Base-by-base conservation (phyloP, 1,140 invertebrate genomes). In the Aphis gossypii region DNA sequence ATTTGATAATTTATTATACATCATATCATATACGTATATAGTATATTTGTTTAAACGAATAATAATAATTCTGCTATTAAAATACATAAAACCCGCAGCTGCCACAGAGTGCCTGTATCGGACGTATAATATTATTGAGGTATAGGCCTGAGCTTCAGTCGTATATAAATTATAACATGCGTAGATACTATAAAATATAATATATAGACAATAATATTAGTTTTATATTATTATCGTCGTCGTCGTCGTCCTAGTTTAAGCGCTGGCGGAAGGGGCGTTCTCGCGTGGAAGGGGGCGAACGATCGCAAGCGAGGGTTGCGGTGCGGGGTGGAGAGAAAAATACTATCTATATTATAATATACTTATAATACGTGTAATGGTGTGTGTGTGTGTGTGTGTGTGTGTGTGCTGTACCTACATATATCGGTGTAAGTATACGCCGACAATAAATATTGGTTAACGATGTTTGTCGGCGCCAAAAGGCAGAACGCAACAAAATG, bases 381-480 rank as follows among this genome's bases (percentile, higher is more conserved):
- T 76, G 25, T 76, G 30, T n/a, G 25, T n/a, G 25, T 25, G 25
- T 60, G 25, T 60, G 25, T 60, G 25, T 60, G 25, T 30, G 25
- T 25, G 25, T 60, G 25, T 30, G 23, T 30, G 25, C 23, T 25
- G 48, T 51, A 51, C 38, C 38, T 41, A 41, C 48, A 18, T 35
- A n/a, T 76, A 76, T 84, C 8, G 25, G 48, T 51, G 48, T 51
- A 51, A 2, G 11, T 48, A 51, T 35, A 35, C n/a, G 18, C 23
- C 46, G 92, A 56, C 48, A 86, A 93, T 93, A 93, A 93, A 93
- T 93, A 93, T 93, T 41, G 92, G 92, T 93, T 93, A 93, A 93
- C 92, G 92, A 93, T 84, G 92, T 93, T 93, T 93, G 92, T 93
- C 92, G 92, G 92, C 92, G 92, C 92, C 92, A 93, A 93, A 93